Percentiles rank a stretch among this genome's conserved stretches.
phyloP scores from a whole-genome alignment of 1,140 invertebrate genomes.

The Ridgeia piscesae region DNA sequence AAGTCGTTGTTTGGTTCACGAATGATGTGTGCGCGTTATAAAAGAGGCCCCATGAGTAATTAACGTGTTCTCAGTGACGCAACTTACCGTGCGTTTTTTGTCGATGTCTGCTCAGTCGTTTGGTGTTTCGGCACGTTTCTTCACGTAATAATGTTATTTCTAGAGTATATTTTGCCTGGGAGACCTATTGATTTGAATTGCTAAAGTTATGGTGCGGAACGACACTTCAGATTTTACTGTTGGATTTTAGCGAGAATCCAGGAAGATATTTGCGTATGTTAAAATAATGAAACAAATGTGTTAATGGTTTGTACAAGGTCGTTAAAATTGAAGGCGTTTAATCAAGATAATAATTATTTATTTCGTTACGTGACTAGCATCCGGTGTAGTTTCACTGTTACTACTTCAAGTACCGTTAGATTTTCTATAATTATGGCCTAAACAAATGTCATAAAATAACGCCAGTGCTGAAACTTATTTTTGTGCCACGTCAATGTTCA shows the following conservation, averaged over 20 bases:
- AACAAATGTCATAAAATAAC: neutral
- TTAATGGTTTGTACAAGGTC: neutral
- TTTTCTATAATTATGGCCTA: neutral
- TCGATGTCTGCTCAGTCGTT: neutral
- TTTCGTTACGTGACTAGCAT: neutral
- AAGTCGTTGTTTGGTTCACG: neutral
- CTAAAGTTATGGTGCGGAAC: neutral
- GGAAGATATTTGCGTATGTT: neutral
- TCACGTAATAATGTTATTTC: neutral
- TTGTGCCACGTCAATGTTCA: neutral
- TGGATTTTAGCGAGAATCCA: no score
- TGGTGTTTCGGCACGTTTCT: neutral
- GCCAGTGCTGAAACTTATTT: neutral
- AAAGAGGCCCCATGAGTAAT: neutral
- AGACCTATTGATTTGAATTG: neutral
- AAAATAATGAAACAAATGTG: neutral
- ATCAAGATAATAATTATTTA: neutral
- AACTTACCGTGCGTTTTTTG: neutral
- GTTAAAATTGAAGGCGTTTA: neutral
- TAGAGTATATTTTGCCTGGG: neutral
- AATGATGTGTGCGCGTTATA: neutral
- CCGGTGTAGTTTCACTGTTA: neutral
- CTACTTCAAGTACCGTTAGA: neutral
- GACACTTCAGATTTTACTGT: neutral
- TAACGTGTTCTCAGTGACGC: neutral